Percentiles rank a stretch among this genome's conserved stretches.
phyloP scores from a whole-genome alignment of 2,113 vertebrate genomes.

The Brachypodius melanocephalos region DNA sequence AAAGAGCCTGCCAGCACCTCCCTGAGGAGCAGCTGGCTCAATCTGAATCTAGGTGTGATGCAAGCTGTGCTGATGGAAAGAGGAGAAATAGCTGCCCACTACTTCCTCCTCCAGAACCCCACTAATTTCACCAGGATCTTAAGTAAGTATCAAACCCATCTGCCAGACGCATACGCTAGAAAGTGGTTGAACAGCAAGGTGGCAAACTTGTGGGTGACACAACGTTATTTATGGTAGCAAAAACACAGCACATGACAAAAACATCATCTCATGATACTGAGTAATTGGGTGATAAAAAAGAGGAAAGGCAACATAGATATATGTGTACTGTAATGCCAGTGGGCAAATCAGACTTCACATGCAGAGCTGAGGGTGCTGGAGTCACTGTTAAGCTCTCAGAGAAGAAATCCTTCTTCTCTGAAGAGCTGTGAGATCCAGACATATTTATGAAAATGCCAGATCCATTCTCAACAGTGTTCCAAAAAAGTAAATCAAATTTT shows the following conservation, averaged over 20 bases:
- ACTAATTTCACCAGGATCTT: neutral
- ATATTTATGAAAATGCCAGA: neutral
- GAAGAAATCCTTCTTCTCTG: neutral
- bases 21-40: neutral
- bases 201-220: neutral
- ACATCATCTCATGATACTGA: constrained; percentile 24
- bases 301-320: neutral
- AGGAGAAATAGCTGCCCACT: neutral
- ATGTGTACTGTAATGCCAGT: neutral
- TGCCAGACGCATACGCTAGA: neutral
- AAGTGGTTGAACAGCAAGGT: neutral
- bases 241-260: neutral
- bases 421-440: neutral
- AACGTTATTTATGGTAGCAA: neutral
- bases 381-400: neutral
- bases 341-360: neutral
- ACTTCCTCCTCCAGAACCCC: neutral
- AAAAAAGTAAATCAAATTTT: neutral
- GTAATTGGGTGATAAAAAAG: neutral
- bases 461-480: neutral
- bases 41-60: neutral
- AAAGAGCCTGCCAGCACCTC: neutral
- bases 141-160: neutral
- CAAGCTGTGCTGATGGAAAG: neutral
- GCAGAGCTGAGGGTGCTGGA: neutral